Conservation (phyloP, 2,888 invertebrate genomes). For the Rugalucina vietnamica region DNA sequence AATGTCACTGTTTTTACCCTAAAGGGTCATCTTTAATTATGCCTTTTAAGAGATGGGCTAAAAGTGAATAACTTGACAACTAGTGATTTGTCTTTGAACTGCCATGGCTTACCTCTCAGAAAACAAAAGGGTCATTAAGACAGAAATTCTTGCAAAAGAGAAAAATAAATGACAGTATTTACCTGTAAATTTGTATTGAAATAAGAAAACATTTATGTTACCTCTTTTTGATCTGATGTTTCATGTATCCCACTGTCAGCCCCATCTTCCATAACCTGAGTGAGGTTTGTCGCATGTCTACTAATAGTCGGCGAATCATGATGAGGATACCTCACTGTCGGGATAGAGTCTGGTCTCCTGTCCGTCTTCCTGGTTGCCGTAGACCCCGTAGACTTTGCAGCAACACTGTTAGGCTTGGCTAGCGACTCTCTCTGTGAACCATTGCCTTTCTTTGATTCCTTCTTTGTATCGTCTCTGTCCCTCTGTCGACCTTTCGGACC, state of each 20-base stretch:
- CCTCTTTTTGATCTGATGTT: slow-evolving; percentile 33
- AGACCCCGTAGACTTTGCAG: neutral
- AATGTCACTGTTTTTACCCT: no score
- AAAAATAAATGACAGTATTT: no score
- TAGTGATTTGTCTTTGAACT: no score
- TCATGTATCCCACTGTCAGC: slow-evolving; percentile 50
- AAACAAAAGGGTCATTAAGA: no score
- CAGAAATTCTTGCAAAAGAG: no score
- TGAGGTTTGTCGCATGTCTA: slow-evolving; percentile 49
- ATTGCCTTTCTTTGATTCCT: slow-evolving; percentile 38
- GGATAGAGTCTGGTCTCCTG: slow-evolving; percentile 48
- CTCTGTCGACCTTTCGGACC: slow-evolving; percentile 54
- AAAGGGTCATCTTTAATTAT: no score
- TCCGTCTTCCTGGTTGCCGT: slow-evolving; percentile 19
- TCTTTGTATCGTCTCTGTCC: slow-evolving; percentile 33
- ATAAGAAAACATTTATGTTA: no score
- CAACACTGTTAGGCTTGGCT: slow-evolving; percentile 69
- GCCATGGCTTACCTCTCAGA: no score
- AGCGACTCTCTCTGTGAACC: slow-evolving; percentile 45
- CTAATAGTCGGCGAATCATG: slow-evolving; percentile 49
- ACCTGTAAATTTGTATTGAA: no score
- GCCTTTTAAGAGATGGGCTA: no score
- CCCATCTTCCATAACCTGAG: slow-evolving; percentile 43
- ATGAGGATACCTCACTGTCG: slow-evolving; percentile 38
- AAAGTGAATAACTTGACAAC: no score